Evolutionary conservation across 2,888 invertebrate genomes (phyloP), one percentile per base, ranked within the genome.

Genomic region (Mechanitis mazaeus): DNA sequence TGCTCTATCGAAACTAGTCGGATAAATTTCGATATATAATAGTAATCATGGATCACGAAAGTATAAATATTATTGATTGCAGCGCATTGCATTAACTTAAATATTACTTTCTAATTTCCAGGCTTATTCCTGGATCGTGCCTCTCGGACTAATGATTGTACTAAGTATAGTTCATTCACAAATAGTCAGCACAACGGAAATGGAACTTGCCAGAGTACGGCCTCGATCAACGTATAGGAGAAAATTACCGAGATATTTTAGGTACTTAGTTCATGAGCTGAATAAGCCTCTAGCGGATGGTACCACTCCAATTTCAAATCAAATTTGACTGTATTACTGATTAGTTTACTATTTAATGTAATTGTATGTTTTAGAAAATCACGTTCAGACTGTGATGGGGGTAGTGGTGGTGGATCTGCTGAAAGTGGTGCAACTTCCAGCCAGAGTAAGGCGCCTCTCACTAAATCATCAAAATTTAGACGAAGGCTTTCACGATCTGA

Each of bases 151-250:
- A 58, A 91, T 91, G 91, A 56, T 88, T 66, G 85, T 89, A 53
- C 77, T 91, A 46, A 85, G 86, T 61, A 75, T 89, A 55, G 90
- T 91, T 3, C 91, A 91, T 75, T 87, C 91, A 2, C 89, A 91
- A 69, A 91, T 91, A 59, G 91, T 91, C 4, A 89, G 91, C 72
- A 91, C 91, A 2, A 88, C 91, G 3, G 89, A 89, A 66, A 84
- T 88, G 86, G 89, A 90, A 69, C 72, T 90, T 5, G 90, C 83
- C 0, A 75, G 87, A 38, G 88, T 90, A 20, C 78, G 87, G 0
- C 90, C 89, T 1, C 78, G 87, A 2, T 75, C 87, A 5, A 81
- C 85, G 0, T 87, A 77, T 64, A 76, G 78, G 47, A 77, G 84
- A 56, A 89, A 89, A 67, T 66, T 89, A n/a, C 87, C 90, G 0